Conservation (phyloP, 2,888 invertebrate species). For the Tolmerus cingulatus region DNA sequence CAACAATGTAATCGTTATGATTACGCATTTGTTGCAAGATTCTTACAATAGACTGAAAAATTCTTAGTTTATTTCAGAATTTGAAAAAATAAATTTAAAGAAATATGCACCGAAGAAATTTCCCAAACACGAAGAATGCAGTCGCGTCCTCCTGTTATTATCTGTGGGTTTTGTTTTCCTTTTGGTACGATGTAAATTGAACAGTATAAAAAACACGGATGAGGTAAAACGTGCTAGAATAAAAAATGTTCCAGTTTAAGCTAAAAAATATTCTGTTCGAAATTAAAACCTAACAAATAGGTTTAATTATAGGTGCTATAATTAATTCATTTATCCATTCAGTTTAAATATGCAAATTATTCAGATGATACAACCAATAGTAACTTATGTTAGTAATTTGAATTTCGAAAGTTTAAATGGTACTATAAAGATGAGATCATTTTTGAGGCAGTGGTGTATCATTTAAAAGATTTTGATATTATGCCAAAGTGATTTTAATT, state of each 20-base stretch:
- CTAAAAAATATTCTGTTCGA: neutral
- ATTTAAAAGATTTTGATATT: too few species aligned
- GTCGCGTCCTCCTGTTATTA: slow-evolving; percentile 40
- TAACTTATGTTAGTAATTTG: too few species aligned
- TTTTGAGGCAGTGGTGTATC: too few species aligned
- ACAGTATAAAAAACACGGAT: slow-evolving; percentile 32
- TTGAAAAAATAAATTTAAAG: neutral
- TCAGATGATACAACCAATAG: too few species aligned
- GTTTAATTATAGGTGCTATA: too few species aligned
- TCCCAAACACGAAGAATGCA: slow-evolving; percentile 36
- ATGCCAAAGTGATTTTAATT: too few species aligned
- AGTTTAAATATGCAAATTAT: too few species aligned
- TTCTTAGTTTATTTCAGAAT: neutral
- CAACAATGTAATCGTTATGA: slow-evolving; percentile 34
- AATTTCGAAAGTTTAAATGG: too few species aligned
- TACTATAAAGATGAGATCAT: too few species aligned
- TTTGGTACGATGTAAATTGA: neutral
- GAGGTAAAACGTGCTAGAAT: slow-evolving; percentile 36
- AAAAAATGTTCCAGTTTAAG: neutral
- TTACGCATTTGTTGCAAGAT: slow-evolving; percentile 30
- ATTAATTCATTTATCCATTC: too few species aligned
- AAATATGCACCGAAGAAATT: neutral
- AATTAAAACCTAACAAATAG: too few species aligned
- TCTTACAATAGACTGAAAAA: neutral
- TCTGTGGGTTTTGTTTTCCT: neutral